Evolutionary conservation across 2,797 vertebrate species (phyloP), one percentile per base, ranked within the genome.

Genomic region (Lycodopsis pacificus): DNA sequence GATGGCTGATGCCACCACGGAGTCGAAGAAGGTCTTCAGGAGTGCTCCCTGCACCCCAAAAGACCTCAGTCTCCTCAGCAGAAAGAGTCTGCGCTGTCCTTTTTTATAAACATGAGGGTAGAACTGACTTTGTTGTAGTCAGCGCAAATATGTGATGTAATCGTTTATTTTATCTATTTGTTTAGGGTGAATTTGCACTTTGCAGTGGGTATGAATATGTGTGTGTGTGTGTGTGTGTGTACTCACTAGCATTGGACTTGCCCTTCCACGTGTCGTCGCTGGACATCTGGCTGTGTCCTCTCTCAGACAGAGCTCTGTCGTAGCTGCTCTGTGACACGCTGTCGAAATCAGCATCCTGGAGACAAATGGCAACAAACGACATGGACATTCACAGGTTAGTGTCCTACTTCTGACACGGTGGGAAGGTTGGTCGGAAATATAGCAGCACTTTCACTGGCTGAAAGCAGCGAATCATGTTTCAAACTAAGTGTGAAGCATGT

Each of bases 221-320:
- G 20, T 49, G n/a, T 54, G 44, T 51, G 22, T 17, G 53, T 17
- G 30, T 32, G 56, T 10, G n/a, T 72, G 42, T 36, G 19, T 3
- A 90, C 97, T 96, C 95, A 99, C 98, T 96, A 75, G 97, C 90
- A 15, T 96, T 96, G 36, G 97, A 94, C 78, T 93, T 96, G 15
- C 96, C 94, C 93, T 97, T 99, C 97, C 97, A 99, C 83, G 96
- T 97, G 30, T 99, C 98, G 34, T 99, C 98, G 0, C 97, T 99
- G 63, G 98, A 99, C 91, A 97, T 95, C 46, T 99, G 98, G 84
- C 98, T 99, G 89, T 98, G 97, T 82, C 96, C 98, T 87, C 97
- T 94, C 86, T 99, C 98, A 0, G 98, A 99, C 69, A 96, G 94
- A 56, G 98, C 98, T 91, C 96, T 95, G 88, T 99, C 98, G 56